Conservation (phyloP, 2,113 vertebrate species). For the Platysteira castanea region DNA sequence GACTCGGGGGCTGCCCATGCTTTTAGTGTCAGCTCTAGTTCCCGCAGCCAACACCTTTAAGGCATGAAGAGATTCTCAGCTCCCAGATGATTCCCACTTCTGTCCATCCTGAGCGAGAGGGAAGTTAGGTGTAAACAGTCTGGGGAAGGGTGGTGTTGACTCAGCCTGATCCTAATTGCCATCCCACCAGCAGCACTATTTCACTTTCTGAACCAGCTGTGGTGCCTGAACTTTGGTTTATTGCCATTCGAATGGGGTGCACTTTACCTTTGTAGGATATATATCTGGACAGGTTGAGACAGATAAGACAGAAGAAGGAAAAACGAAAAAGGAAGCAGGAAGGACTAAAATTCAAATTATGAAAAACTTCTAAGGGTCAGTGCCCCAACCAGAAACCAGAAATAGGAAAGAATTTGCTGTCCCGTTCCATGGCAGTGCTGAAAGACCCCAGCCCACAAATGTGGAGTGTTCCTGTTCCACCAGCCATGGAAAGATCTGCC, state of each 20-base stretch:
- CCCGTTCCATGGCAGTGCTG: background rate
- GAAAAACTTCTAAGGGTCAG: background rate
- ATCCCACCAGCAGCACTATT: background rate
- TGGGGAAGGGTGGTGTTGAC: background rate
- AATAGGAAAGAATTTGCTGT: background rate
- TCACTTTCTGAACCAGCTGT: background rate
- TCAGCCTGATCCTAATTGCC: background rate
- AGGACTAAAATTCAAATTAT: background rate
- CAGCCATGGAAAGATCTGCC: background rate
- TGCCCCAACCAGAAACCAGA: background rate
- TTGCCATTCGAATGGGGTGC: background rate
- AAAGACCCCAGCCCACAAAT: background rate
- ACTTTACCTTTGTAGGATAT: constrained; percentile 29
- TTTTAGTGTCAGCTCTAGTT: background rate
- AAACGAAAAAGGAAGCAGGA: background rate
- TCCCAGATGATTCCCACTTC: background rate
- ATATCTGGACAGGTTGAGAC: constrained; percentile 4
- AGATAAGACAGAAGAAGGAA: background rate
- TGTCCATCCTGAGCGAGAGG: background rate
- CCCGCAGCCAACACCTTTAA: background rate
- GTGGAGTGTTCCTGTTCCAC: background rate
- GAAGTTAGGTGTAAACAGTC: background rate
- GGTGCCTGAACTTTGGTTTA: constrained; percentile 54
- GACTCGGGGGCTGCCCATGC: rapidly evolving
- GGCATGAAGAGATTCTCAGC: background rate